Evolutionary conservation across 2,113 vertebrate species (phyloP).

Genomic region (Potamarius usumacintae): DNA sequence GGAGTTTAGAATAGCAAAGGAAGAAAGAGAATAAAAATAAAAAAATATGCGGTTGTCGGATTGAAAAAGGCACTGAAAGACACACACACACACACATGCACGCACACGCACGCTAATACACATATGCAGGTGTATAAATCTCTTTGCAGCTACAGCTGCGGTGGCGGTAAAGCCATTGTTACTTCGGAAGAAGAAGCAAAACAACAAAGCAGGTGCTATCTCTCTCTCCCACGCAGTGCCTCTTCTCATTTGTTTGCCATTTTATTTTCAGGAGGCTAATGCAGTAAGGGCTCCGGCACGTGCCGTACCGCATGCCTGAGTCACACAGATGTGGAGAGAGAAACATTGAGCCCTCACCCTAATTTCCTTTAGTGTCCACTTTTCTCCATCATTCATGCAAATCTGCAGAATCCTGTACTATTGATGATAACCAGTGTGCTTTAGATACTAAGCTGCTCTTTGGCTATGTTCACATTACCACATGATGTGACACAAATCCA

Average conservation of each 20-base stretch:
- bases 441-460: neutral
- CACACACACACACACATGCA: neutral
- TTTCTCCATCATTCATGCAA: conserved; percentile 12
- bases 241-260: conserved; percentile 42
- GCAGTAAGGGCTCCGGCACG: conserved; percentile 46
- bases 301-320: conserved; percentile 25
- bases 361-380: conserved; percentile 33
- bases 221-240: conserved; percentile 47
- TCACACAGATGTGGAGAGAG: conserved; percentile 1
- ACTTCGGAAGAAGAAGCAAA: conserved; percentile 38
- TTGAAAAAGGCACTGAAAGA: conserved; percentile 31
- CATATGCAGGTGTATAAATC: conserved; percentile 39
- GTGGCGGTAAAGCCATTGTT: conserved; percentile 48
- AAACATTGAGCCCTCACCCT: conserved; percentile 23
- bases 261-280: conserved; percentile 46
- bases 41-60: conserved; percentile 32
- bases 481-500: neutral
- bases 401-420: conserved; percentile 37
- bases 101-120: neutral
- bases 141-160: conserved; percentile 35
- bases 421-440: conserved; percentile 34
- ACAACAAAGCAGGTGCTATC: conserved; percentile 56
- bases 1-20: conserved; percentile 43
- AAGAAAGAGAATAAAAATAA: conserved; percentile 33
- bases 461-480: neutral